A percentile compares a stretch with the other conserved stretches of the same genome.
Evolutionary conservation across 2,797 vertebrate species (phyloP).

Genomic region (Enteromius paludinosus): DNA sequence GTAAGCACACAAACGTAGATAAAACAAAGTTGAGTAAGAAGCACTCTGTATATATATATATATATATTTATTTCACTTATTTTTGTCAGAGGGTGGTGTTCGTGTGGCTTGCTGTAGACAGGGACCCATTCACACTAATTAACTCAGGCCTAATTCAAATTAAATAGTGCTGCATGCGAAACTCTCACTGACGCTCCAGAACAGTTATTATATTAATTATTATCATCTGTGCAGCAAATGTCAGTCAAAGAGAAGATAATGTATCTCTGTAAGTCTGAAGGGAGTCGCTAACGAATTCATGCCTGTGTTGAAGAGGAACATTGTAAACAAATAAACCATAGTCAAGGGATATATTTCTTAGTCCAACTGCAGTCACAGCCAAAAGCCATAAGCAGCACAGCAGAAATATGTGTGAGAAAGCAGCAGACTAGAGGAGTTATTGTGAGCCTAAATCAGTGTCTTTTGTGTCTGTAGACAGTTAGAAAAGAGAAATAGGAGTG

Average conservation of each 20-base stretch:
- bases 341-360: slow-evolving; percentile 7
- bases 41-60: too few species aligned
- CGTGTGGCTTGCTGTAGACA: not conserved
- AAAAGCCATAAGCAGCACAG: slow-evolving; percentile 23
- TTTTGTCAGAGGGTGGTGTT: slow-evolving; percentile 12
- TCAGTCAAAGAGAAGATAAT: slow-evolving; percentile 37
- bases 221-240: slow-evolving; percentile 57
- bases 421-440: not conserved
- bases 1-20: not conserved
- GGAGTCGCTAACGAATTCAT: not conserved
- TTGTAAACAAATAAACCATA: slow-evolving; percentile 15
- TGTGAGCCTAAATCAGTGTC: slow-evolving; percentile 28
- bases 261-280: slow-evolving; percentile 10
- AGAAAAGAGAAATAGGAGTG: slow-evolving; percentile 47
- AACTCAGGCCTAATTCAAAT: slow-evolving; percentile 45
- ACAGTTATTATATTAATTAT: slow-evolving; percentile 45
- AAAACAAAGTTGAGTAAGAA: not conserved
- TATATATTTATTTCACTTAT: not conserved
- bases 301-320: slow-evolving; percentile 10
- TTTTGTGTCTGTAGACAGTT: slow-evolving; percentile 39
- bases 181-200: slow-evolving; percentile 32
- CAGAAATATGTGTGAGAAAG: slow-evolving; percentile 40
- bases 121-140: slow-evolving; percentile 35
- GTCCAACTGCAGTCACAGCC: not conserved
- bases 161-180: slow-evolving; percentile 19